These are phyloP conservation scores for Drosophila tani DNA, from an alignment of 1,140 invertebrate genomes.

Conservation along the genomic window DNA sequence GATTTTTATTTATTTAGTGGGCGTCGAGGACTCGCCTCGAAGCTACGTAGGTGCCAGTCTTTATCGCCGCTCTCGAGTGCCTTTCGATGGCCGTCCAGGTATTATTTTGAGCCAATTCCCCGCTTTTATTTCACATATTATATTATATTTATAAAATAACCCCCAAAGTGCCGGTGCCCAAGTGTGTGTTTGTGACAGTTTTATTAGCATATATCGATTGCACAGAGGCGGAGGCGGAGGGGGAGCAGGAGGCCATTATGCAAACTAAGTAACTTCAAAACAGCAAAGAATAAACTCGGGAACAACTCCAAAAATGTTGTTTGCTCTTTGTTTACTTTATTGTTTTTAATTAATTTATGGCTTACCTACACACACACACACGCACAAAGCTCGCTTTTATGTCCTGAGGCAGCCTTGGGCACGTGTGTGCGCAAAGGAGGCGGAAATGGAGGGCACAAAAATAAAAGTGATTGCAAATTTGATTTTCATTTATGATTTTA, in stretches of 20 bases:
- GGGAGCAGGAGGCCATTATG: conserved; percentile 38
- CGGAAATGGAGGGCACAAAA: conserved; percentile 12
- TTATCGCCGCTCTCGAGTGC: conserved; percentile 27
- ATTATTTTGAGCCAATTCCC: conserved; percentile 22
- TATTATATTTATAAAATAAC: conserved; percentile 28
- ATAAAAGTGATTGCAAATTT: conserved; percentile 45
- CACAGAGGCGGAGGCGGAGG: neutral
- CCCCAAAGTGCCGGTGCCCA: conserved; percentile 10
- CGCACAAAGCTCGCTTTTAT: neutral
- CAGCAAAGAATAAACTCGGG: conserved; percentile 18
- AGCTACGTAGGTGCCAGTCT: neutral
- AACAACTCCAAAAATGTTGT: conserved; percentile 20
- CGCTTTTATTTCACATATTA: neutral
- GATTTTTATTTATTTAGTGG: conserved; percentile 16
- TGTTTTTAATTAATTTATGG: conserved; percentile 58
- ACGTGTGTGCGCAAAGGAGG: neutral
- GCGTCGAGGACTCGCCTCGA: neutral
- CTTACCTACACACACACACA: conserved; percentile 11
- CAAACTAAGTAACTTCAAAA: conserved; percentile 49
- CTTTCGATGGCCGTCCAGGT: conserved; percentile 17
- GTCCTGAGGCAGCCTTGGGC: too few species aligned
- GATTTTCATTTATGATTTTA: conserved; percentile 59
- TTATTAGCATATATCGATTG: conserved; percentile 65
- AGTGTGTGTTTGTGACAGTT: conserved; percentile 31
- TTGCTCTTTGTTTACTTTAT: conserved; percentile 26